Base-by-base conservation (phyloP, 35 echinoderm and acorn worm species). In the Acanthaster planci region DNA sequence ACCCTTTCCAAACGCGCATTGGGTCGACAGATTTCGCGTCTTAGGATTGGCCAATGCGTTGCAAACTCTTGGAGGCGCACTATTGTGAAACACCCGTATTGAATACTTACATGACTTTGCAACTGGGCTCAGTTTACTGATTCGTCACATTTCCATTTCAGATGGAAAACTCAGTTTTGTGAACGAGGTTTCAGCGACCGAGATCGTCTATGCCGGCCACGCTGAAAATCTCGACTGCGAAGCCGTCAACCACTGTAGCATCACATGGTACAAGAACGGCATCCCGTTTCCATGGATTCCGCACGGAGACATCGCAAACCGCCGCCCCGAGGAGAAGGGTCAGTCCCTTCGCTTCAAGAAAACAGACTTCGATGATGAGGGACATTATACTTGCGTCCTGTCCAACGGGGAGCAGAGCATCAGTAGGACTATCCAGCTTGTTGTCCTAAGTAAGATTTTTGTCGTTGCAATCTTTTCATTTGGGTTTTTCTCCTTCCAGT, bases 251-350 rank as follows among this genome's bases (percentile, higher is more conserved):
- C 30, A 27, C 64, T 36, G 64, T 26, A 72, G 18, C 29, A 29
- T 72, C 64, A 72, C 64, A 9, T 72, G 64, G 64, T 72, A 72
- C 64, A 72, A 72, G 34, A 9, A 72, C 30, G 64, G 64, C 64
- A 35, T 36, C 64, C 64, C 64, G 29, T 72, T 31, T 21, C 64
- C 64, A 72, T 72, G 64, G 64, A 29, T 12, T 4, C 42, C 42
- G 42, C 42, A 47, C n/a, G 42, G 42, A 72, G 15, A 7, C 18
- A 26, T 21, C 64, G 8, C 26, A 72, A 10, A 72, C 34, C 26
- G 2, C 14, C 18, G 30, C 64, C 64, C 14, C 1, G 64, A 2
- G n/a, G 64, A 72, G 26, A 72, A 16, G 34, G 30, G 34, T 15
- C 64, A 72, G 30, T 3, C 30, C 1, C 64, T 72, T 19, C 64